Evolutionary conservation across 2,888 invertebrate species (phyloP), one percentile per base, ranked within the genome.

Genomic region (Embidobia sp.): DNA sequence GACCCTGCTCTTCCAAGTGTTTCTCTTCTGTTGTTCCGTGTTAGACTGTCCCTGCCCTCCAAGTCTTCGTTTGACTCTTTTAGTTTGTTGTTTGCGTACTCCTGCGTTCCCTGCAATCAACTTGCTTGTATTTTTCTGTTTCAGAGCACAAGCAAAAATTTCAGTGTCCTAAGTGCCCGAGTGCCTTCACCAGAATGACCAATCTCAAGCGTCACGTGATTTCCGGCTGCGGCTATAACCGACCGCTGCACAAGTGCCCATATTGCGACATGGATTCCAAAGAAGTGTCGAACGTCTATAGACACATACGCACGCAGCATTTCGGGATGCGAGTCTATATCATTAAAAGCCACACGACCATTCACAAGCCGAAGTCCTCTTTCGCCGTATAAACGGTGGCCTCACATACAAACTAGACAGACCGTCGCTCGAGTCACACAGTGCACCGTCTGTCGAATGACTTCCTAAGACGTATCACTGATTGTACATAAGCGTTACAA

Each of bases 181-280:
- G 81, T 69, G 77, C 64, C 73, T 81, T 81, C 70, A 77, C 74
- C 15, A 55, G 70, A 46, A 46, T 69, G 57, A 42, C 51, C 7
- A 79, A 74, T 42, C 18, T 81, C 7, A 74, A 51, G 7, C 78
- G 79, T 5, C 79, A 80, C 42, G 51, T 75, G 13, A 84, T 88
- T 48, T 86, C 88, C 77, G 89, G 89, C 70, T 90, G 90, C 67
- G 89, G 89, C 13, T 26, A 66, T 16, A 82, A 83, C 31, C 75
- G 80, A 11, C 82, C 84, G 10, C 83, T 83, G 42, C 88, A 89
- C 74, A 85, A 85, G 66, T 90, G 90, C 69, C 86, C 87, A 2
- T 82, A 82, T 40, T 90, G 90, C 73, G 80, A 81, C 48, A 81
- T 81, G 42, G 81, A 80, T 19, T 82, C 83, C 40, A 85, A 82